Percentiles rank a stretch among this genome's conserved stretches.
These are phyloP conservation scores for Idaea aversata DNA, from an alignment of 2,888 invertebrate genomes.

Conservation along the genomic window DNA sequence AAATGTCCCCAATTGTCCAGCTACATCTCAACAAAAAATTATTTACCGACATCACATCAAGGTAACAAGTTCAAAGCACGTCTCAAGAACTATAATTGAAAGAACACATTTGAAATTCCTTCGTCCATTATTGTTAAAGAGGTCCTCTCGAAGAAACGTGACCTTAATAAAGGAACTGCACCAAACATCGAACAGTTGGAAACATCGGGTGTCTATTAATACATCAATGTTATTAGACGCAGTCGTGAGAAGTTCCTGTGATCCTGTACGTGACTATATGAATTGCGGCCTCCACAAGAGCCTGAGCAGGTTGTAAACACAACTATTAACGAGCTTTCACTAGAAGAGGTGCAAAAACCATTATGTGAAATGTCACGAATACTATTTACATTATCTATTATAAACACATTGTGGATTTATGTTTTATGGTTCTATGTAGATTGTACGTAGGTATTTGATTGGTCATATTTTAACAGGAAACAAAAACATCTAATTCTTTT, in stretches of 20 bases:
- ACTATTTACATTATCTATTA: constrained; percentile 5
- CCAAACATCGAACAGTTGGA: constrained; percentile 43
- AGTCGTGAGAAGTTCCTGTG: constrained; percentile 51
- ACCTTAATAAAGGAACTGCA: constrained; percentile 57
- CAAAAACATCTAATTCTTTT: background rate
- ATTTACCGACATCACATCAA: constrained; percentile 25
- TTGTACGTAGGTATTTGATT: background rate
- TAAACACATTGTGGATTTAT: background rate
- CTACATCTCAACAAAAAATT: background rate
- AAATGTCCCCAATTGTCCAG: background rate
- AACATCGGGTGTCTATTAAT: constrained; percentile 58
- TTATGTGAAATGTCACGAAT: constrained; percentile 48
- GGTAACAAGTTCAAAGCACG: constrained; percentile 42
- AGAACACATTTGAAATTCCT: constrained; percentile 66
- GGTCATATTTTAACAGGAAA: background rate
- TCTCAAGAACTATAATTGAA: constrained; percentile 56
- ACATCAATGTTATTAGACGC: constrained; percentile 53
- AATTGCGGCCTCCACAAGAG: constrained; percentile 60
- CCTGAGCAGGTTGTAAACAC: constrained; percentile 75
- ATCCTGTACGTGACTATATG: constrained; percentile 65
- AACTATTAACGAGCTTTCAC: constrained; percentile 63
- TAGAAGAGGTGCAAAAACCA: constrained; percentile 57
- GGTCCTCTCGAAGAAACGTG: constrained; percentile 74
- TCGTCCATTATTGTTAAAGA: constrained; percentile 52
- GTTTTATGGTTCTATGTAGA: background rate